These are phyloP conservation scores for Hyperoodon ampullatus DNA, from an alignment of 2,113 vertebrate genomes.

Conservation along the genomic window DNA sequence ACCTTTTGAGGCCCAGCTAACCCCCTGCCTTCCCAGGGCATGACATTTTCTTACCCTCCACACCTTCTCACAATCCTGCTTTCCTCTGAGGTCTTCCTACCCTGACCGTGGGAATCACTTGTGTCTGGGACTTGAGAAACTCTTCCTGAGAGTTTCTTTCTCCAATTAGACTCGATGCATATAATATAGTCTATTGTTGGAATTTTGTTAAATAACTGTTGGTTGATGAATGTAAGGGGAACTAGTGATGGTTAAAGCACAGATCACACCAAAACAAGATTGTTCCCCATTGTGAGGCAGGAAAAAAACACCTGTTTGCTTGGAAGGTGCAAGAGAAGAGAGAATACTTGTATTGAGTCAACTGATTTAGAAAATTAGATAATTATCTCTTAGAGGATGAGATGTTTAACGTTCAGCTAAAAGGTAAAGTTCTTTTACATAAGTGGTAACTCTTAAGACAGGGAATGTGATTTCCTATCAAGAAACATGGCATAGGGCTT, in stretches of 20 bases:
- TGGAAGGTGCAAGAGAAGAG: background rate
- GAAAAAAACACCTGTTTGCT: background rate
- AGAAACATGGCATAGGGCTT: background rate
- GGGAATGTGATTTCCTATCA: slow-evolving; percentile 1
- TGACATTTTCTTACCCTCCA: background rate
- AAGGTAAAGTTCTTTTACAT: background rate
- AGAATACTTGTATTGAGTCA: background rate
- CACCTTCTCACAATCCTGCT: background rate
- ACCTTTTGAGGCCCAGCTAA: background rate
- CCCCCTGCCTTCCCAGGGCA: background rate
- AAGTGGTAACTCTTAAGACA: background rate
- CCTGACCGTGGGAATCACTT: background rate
- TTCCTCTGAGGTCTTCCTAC: background rate
- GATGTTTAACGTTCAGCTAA: background rate
- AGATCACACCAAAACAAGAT: background rate
- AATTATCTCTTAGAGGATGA: background rate
- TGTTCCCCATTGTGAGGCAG: background rate
- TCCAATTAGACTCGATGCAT: background rate
- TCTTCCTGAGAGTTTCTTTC: background rate
- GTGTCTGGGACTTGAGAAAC: background rate
- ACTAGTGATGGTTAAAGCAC: background rate
- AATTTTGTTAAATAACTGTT: background rate
- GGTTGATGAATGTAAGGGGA: background rate
- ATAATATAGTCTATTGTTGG: background rate
- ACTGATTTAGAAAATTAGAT: background rate